phyloP scores from a whole-genome alignment of 2,888 invertebrate species.

The Eupithecia subumbrata region DNA sequence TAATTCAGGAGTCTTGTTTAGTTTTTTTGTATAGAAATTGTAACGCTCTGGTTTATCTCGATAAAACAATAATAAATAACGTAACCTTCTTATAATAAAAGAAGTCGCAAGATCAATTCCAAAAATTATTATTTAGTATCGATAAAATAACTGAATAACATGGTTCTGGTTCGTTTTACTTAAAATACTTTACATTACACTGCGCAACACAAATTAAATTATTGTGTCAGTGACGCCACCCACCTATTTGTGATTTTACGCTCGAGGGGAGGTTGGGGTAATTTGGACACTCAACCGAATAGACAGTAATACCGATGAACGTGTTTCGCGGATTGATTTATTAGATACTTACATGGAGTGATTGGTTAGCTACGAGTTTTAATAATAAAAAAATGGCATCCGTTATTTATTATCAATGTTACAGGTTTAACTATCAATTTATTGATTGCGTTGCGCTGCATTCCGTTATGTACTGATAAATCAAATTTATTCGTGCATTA shows the following conservation, averaged over 20 bases:
- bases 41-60: no score
- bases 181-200: background rate
- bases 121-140: background rate
- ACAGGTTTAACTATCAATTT: background rate
- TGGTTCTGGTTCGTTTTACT: background rate
- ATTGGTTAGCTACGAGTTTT: background rate
- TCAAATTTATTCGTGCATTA: background rate
- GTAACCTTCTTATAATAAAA: no score
- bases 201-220: conserved; percentile 38
- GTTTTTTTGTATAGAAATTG: no score
- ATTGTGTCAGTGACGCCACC: conserved; percentile 18
- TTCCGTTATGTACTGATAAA: background rate
- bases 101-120: background rate
- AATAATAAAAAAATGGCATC: background rate
- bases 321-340: conserved; percentile 3
- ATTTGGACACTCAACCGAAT: conserved; percentile 7
- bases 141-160: background rate
- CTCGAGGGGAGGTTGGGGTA: conserved; percentile 10
- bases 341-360: background rate
- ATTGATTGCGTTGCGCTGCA: background rate
- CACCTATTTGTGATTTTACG: conserved; percentile 38
- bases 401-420: background rate
- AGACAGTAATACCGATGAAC: background rate
- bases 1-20: no score
- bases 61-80: no score